A percentile compares a stretch with the other conserved stretches of the same genome.
Conservation (phyloP, 2,113 vertebrate genomes). For the Heterotis niloticus region DNA sequence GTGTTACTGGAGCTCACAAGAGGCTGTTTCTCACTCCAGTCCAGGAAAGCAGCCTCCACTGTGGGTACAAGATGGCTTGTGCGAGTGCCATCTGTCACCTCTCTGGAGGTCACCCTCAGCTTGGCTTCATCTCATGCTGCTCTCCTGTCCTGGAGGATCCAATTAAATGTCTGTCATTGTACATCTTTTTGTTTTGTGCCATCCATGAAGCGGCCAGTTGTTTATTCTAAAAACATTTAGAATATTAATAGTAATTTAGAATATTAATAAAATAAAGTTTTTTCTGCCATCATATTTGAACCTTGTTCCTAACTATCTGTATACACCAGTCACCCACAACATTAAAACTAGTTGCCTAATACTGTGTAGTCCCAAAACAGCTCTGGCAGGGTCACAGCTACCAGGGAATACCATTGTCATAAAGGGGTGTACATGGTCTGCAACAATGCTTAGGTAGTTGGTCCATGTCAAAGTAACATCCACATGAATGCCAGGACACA, state of each 20-base stretch:
- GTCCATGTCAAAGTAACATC: no score
- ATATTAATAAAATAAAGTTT: background rate
- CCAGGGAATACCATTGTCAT: no score
- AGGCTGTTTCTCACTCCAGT: slow-evolving; percentile 3
- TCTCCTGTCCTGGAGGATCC: background rate
- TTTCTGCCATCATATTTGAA: background rate
- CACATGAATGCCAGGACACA: no score
- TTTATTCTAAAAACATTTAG: background rate
- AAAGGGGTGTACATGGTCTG: no score
- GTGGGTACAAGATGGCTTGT: slow-evolving; percentile 4
- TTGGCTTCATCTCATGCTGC: background rate
- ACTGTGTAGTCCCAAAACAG: no score
- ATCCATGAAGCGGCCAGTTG: background rate
- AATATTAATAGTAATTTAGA: background rate
- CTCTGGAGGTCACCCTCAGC: background rate
- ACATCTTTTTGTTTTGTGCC: background rate
- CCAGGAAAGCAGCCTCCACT: background rate
- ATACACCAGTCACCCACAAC: no score
- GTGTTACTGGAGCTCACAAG: no score
- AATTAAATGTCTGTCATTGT: background rate
- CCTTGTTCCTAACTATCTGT: no score
- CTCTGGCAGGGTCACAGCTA: no score
- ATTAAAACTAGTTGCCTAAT: no score
- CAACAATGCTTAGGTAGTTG: no score
- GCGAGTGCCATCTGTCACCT: slow-evolving; percentile 2